Base-by-base conservation (phyloP, 2,888 invertebrate species). In the Adelphocoris suturalis region DNA sequence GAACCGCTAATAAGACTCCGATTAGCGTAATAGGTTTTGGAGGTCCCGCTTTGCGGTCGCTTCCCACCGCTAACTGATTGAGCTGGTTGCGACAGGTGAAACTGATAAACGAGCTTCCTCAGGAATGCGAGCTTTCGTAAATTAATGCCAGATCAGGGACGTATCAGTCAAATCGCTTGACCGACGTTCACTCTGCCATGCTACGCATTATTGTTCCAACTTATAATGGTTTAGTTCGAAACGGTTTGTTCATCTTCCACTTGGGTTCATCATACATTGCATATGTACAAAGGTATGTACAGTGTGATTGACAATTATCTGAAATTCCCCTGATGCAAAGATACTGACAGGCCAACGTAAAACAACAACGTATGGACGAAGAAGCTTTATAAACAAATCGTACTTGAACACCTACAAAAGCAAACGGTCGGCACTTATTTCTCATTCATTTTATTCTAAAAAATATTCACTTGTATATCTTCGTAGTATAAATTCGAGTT, bases 121-220 rank as follows among this genome's bases (percentile, higher is more conserved):
- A 12, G n/a, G 68, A 68, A 68, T 68, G 68, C 13, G 19, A 23
- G 68, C 68, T 68, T 19, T 68, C 68, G 23, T 68, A 68, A 68
- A 68, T 68, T 23, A 23, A 23, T 0, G 11, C 23, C 27, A 27
- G 68, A 23, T 68, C 68, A 68, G 68, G n/a, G 23, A 68, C 68
- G 68, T 19, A 12, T 23, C 23, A 23, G 19, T 23, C 61, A 68
- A 23, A 68, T 23, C 68, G 13, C 23, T 12, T 68, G 27, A 23
- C 68, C 68, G 23, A 23, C 68, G 23, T 9, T 68, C 68, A 68
- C 68, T 68, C 14, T 11, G 52, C 52, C 2, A 23, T 5, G 23
- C 68, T 23, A 19, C 9, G 27, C 23, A 68, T 68, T 68, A 68
- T 23, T 23, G 23, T 68, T 68, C 12, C 68, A 68, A 68, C 68